Percentiles rank a stretch among this genome's conserved stretches.
phyloP scores from a whole-genome alignment of 1,140 invertebrate species.

The Ceratosolen solmsi region DNA sequence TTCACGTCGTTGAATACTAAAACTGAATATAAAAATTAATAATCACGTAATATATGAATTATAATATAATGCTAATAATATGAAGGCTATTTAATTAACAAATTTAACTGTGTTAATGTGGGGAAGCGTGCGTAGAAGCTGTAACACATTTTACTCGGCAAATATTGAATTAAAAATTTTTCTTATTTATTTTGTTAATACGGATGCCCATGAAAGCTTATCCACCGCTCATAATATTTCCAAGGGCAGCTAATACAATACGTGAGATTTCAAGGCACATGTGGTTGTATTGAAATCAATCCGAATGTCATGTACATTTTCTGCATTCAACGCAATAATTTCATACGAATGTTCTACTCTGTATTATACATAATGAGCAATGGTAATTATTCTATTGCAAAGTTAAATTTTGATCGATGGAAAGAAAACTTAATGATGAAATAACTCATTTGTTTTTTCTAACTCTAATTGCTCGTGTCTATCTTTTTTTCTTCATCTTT shows the following conservation, averaged over 20 bases:
- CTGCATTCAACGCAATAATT: neutral
- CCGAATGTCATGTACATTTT: neutral
- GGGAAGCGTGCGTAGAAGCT: too few species aligned
- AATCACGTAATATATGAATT: too few species aligned
- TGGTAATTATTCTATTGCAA: neutral
- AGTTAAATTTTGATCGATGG: neutral
- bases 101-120: too few species aligned
- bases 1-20: too few species aligned
- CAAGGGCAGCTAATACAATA: neutral
- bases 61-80: too few species aligned
- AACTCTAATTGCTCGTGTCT: too few species aligned
- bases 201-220: neutral
- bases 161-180: neutral
- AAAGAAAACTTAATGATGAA: neutral
- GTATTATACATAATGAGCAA: neutral
- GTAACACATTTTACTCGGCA: too few species aligned
- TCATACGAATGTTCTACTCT: neutral
- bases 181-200: neutral
- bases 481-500: too few species aligned
- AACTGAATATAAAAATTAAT: too few species aligned
- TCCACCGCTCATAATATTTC: neutral
- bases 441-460: neutral
- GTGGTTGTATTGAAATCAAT: conserved; percentile 4
- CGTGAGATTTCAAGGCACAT: neutral
- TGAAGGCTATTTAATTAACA: too few species aligned